Evolutionary conservation across 2,797 vertebrate genomes (phyloP).

Genomic region (Peromyscus aztecus): DNA sequence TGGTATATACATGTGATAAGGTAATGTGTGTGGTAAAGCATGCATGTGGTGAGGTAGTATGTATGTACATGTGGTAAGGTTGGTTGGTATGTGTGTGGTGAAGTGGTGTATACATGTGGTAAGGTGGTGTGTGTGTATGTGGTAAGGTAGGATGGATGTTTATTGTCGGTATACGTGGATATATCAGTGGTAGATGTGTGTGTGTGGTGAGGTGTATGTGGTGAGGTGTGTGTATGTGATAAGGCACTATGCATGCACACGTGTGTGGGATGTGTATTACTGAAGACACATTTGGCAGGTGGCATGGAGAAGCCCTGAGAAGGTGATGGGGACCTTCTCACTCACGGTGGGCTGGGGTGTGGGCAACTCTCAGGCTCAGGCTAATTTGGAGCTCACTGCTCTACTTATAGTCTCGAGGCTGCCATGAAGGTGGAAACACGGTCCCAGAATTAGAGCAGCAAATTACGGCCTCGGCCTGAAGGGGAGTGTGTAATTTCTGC

Average conservation of each 20-base stretch:
- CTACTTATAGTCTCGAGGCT: constrained; percentile 68
- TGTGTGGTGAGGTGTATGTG: neutral
- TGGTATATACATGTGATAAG: neutral
- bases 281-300: neutral
- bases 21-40: neutral
- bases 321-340: neutral
- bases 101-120: neutral
- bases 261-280: neutral
- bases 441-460: constrained; percentile 73
- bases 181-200: neutral
- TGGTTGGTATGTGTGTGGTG: neutral
- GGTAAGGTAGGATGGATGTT: neutral
- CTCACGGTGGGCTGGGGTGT: neutral
- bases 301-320: neutral
- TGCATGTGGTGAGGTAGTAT: neutral
- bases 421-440: constrained; percentile 73
- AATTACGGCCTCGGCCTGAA: constrained; percentile 76
- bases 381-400: constrained; percentile 71
- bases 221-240: neutral
- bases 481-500: constrained; percentile 82
- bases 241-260: neutral
- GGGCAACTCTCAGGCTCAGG: neutral
- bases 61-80: neutral
- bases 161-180: neutral
- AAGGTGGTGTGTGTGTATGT: neutral